A percentile compares a stretch with the other conserved stretches of the same genome.
These are phyloP conservation scores for Polydrusus cervinus DNA, from an alignment of 2,888 invertebrate genomes.

Conservation along the genomic window DNA sequence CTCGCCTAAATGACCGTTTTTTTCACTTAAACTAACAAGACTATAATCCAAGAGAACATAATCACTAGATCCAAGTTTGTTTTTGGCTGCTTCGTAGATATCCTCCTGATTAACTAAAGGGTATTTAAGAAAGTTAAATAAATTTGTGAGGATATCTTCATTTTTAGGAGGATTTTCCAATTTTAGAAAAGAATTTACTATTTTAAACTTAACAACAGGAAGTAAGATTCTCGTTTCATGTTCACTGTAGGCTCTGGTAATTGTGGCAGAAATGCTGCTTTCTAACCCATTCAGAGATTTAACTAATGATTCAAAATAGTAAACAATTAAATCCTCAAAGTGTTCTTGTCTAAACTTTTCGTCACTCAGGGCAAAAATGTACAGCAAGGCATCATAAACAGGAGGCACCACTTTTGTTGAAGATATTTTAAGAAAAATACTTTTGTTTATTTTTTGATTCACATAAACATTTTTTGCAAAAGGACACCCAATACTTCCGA, in stretches of 20 bases:
- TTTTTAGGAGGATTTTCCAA: neutral
- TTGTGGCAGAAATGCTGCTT: neutral
- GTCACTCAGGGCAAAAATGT: slow-evolving; percentile 45
- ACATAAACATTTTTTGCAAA: neutral
- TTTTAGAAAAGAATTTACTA: neutral
- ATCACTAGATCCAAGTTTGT: slow-evolving; percentile 56
- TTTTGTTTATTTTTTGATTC: neutral
- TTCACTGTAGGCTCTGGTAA: slow-evolving; percentile 13
- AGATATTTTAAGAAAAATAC: slow-evolving; percentile 4
- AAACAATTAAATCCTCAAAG: slow-evolving; percentile 48
- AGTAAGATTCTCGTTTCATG: slow-evolving; percentile 29
- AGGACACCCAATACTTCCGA: neutral
- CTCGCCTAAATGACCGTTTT: slow-evolving; percentile 62
- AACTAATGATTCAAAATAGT: slow-evolving; percentile 34
- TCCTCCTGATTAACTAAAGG: slow-evolving; percentile 59
- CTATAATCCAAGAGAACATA: slow-evolving; percentile 56
- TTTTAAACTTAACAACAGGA: slow-evolving; percentile 40
- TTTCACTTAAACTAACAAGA: slow-evolving; percentile 54
- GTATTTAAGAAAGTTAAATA: slow-evolving; percentile 32
- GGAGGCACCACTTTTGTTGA: slow-evolving; percentile 15
- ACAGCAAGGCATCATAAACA: slow-evolving; percentile 42
- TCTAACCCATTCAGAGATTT: neutral
- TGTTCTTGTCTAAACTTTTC: slow-evolving; percentile 46
- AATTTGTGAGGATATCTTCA: slow-evolving; percentile 33
- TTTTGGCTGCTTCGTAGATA: slow-evolving; percentile 58